Evolutionary conservation across 2,113 vertebrate genomes (phyloP), one percentile per base, ranked within the genome.

Genomic region (Phalacrocorax pelagicus): DNA sequence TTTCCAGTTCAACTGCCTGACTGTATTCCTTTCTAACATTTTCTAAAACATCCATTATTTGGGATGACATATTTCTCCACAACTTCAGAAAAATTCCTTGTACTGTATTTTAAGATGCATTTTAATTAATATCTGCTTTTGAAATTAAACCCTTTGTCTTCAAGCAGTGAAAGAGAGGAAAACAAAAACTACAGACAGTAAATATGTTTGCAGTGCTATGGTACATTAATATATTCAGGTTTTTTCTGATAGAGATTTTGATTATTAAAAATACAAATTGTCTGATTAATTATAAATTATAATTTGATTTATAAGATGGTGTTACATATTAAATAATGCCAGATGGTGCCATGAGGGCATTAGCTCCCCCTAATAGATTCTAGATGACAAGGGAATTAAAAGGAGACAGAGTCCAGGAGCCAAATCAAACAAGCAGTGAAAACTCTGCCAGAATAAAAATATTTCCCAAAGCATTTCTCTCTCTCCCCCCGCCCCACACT

Each of bases 261-360:
- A 94, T 95, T 97, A 96, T 97, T 96, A 97, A 97, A 97, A 97
- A 92, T 92, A 96, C 58, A 94, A 97, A 95, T 92, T 87, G 63
- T 91, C 96, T 96, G 94, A 96, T 96, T 96, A 94, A 95, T 97
- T 97, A 93, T 95, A 95, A 95, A 96, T 95, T 96, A 94, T 96
- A 95, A 92, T 95, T 95, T 97, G 89, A 96, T 97, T 95, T 97
- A 94, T 97, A 96, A 91, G 81, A 79, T 75, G 78, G 44, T 94
- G 78, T 82, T 95, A 81, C 91, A 91, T 96, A 97, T 96, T 97
- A 97, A 97, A 96, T 97, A 97, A 95, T 96, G 91, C 96, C 97
- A 97, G 95, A 96, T 97, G 97, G 96, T 96, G 73, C 81, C 91
- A 92, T 90, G 93, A 96, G 95, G 95, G 95, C 97, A 96, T 96